Evolutionary conservation across 2,888 invertebrate genomes (phyloP), one percentile per base, ranked within the genome.

Genomic region (Quadroppia sp.): DNA sequence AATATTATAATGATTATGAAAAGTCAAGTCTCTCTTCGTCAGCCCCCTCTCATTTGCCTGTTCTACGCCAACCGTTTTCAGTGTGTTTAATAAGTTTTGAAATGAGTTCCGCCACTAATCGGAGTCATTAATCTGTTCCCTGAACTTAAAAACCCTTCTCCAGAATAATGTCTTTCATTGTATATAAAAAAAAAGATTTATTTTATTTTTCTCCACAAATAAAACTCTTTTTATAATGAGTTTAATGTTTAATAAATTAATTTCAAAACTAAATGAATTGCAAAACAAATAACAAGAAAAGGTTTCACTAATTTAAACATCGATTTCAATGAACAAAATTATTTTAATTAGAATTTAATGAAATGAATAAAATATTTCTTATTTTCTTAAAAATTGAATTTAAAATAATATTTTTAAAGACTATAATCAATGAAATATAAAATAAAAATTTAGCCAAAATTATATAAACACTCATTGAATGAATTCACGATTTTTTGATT

Each of bases 61-160:
- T 23, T 20, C 53, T 20, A 6, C 25, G 3, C 25, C 7, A 13
- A 7, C 4, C 20, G 25, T 23, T 23, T 53, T 23, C 53, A 9
- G 13, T 30, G 59, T 6, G 20, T 15, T 23, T 11, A n/a, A 59
- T 59, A 59, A 15, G 25, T n/a, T 59, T 59, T 28, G 28, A 30
- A 59, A 59, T 59, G 59, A 30, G 59, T 59, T 59, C 28, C 59
- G 32, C 17, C 59, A 59, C 15, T 59, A 59, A 59, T 59, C 59
- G 17, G 7, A 30, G 30, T 7, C 59, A 59, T 59, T 59, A 59
- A 59, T 59, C 59, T 59, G 59, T 53, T 53, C 9, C 9, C 6
- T 45, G 45, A 45, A 7, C n/a, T n/a, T n/a, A 59, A 3, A 30
- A 59, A 30, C 25, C 9, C 11, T 59, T 59, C 59, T 7, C 9